These are phyloP conservation scores for Heliconius charithonia DNA, from an alignment of 2,888 invertebrate genomes.

Conservation along the genomic window DNA sequence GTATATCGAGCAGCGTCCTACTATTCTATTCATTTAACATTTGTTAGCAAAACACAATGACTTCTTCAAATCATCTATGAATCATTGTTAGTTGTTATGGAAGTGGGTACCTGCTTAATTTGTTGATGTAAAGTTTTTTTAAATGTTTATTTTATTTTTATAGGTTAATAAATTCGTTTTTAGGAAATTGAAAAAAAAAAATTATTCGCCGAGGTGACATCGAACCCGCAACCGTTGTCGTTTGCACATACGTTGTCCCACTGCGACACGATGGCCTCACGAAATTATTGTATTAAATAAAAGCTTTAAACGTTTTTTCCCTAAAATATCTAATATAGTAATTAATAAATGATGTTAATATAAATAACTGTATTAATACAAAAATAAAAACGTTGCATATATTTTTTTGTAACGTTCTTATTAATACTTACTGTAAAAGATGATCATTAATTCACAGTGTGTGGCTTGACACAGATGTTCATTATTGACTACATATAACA, in stretches of 20 bases:
- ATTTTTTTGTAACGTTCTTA: neutral
- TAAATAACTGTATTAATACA: neutral
- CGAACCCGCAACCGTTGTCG: no score
- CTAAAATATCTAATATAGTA: no score
- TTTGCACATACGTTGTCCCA: no score
- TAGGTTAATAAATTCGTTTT: neutral
- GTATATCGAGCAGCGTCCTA: neutral
- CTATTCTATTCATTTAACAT: conserved; percentile 8
- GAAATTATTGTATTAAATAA: no score
- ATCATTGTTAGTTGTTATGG: conserved; percentile 15
- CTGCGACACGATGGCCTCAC: no score
- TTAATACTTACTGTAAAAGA: neutral
- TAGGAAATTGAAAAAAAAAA: no score
- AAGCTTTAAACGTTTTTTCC: no score
- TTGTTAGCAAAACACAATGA: conserved; percentile 11
- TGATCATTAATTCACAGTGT: conserved; percentile 4
- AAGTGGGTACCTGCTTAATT: neutral
- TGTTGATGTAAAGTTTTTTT: neutral
- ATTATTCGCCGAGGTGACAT: no score
- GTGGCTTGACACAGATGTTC: neutral
- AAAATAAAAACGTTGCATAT: neutral
- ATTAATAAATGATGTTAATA: no score
- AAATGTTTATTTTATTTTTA: neutral
- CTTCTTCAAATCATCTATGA: conserved; percentile 22
- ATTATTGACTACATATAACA: conserved; percentile 5